A percentile compares a stretch with the other conserved stretches of the same genome.
These are phyloP conservation scores for Tyrannus savana DNA, from an alignment of 2,113 vertebrate species.

Conservation along the genomic window DNA sequence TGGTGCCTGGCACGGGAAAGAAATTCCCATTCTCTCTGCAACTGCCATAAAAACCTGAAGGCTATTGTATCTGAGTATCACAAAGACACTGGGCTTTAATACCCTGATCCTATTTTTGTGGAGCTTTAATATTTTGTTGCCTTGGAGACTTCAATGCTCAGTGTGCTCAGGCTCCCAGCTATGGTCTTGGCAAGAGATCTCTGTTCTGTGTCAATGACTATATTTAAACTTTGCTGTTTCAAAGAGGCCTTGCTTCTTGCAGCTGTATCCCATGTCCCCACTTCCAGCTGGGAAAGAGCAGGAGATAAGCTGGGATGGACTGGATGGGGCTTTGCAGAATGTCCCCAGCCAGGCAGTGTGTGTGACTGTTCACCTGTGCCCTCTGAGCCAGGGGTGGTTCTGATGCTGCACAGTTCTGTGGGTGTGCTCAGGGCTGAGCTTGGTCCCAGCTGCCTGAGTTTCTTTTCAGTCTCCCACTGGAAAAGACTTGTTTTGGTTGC, in stretches of 20 bases:
- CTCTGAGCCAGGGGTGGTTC: not conserved
- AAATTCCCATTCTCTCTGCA: conserved; percentile 14
- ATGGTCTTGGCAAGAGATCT: conserved; percentile 40
- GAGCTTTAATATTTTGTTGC: conserved; percentile 65
- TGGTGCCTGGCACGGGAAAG: not conserved
- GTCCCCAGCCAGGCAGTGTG: not conserved
- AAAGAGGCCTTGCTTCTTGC: conserved; percentile 5
- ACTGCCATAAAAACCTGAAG: conserved; percentile 36
- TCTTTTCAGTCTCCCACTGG: not conserved
- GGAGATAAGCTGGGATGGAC: not conserved
- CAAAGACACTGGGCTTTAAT: conserved; percentile 39
- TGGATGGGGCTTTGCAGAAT: not conserved
- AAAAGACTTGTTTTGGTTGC: not conserved
- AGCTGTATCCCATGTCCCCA: conserved; percentile 24
- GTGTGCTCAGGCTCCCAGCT: conserved; percentile 53
- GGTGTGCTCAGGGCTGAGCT: not conserved
- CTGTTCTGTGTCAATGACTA: not conserved
- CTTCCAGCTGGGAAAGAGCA: not conserved
- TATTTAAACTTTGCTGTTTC: conserved; percentile 53
- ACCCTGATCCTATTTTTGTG: conserved; percentile 44
- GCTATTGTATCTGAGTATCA: conserved; percentile 21
- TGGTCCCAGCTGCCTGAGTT: not conserved
- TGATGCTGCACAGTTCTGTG: rapidly evolving
- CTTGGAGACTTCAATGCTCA: conserved; percentile 39
- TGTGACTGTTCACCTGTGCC: not conserved